Percentiles rank a stretch among this genome's conserved stretches.
Evolutionary conservation across 1,140 invertebrate species (phyloP).

Genomic region (Cataglyphis hispanica): DNA sequence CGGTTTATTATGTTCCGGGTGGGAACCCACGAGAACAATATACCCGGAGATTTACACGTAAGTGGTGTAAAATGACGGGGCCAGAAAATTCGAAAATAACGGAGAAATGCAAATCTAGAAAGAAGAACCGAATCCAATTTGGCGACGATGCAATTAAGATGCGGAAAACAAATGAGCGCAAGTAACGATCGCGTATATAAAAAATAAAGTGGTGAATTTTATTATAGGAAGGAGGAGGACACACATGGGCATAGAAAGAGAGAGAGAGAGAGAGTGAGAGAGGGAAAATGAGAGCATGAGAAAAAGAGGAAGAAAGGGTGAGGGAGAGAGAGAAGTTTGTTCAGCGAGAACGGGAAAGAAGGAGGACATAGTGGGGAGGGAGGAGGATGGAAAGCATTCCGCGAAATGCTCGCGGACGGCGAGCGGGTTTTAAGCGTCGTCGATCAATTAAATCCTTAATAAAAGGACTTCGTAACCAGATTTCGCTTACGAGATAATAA

Average conservation of each 20-base stretch:
- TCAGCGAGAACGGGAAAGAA: background rate
- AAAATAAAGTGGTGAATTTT: background rate
- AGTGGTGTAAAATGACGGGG: slow-evolving; percentile 62
- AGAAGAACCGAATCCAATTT: slow-evolving; percentile 63
- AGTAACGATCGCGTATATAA: slow-evolving; percentile 42
- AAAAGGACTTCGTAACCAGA: slow-evolving; percentile 68
- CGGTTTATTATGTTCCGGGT: slow-evolving; percentile 63
- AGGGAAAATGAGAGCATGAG: background rate
- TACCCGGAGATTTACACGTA: slow-evolving; percentile 50
- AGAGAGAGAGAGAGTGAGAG: background rate
- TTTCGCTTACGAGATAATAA: slow-evolving; percentile 70
- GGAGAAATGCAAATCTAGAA: slow-evolving; percentile 50
- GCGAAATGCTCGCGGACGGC: slow-evolving; percentile 29
- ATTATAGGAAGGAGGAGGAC: too few species aligned
- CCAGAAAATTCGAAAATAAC: slow-evolving; percentile 55
- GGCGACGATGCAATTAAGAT: slow-evolving; percentile 63
- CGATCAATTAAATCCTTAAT: slow-evolving; percentile 69
- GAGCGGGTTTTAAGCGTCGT: slow-evolving; percentile 60
- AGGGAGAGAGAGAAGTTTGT: slow-evolving; percentile 5
- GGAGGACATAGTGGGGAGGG: background rate
- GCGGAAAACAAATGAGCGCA: slow-evolving; percentile 51
- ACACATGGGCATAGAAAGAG: too few species aligned
- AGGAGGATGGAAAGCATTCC: background rate
- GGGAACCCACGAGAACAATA: slow-evolving; percentile 63
- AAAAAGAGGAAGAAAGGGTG: too few species aligned